These are phyloP conservation scores for Crenuchus spilurus DNA, from an alignment of 2,797 vertebrate species.

Conservation along the genomic window DNA sequence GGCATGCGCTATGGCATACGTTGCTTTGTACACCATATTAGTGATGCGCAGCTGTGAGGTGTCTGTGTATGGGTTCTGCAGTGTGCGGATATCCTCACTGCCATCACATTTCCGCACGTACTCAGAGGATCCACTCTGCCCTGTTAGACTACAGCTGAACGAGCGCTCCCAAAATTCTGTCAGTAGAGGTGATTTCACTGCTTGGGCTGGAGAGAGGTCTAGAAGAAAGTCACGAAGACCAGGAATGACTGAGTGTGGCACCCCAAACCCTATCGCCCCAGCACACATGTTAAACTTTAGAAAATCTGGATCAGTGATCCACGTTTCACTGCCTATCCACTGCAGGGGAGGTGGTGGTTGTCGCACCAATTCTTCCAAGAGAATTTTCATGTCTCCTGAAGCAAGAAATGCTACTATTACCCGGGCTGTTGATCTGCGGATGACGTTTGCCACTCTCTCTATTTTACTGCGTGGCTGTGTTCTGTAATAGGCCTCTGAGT, in stretches of 20 bases:
- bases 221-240: slow-evolving; percentile 69
- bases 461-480: slow-evolving; percentile 62
- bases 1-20: slow-evolving; percentile 72
- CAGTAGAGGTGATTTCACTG: slow-evolving; percentile 55
- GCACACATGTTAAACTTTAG: slow-evolving; percentile 57
- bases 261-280: slow-evolving; percentile 57
- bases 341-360: slow-evolving; percentile 61
- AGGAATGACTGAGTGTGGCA: slow-evolving; percentile 59
- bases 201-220: slow-evolving; percentile 58
- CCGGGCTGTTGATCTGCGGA: slow-evolving; percentile 67
- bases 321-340: slow-evolving; percentile 73
- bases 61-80: slow-evolving; percentile 65
- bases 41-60: slow-evolving; percentile 69
- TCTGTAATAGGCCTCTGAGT: slow-evolving; percentile 53
- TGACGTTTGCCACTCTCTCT: slow-evolving; percentile 64
- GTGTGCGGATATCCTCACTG: slow-evolving; percentile 60
- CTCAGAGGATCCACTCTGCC: neutral
- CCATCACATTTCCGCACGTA: slow-evolving; percentile 57
- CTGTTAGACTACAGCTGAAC: slow-evolving; percentile 59
- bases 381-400: slow-evolving; percentile 60
- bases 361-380: slow-evolving; percentile 62
- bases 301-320: slow-evolving; percentile 65
- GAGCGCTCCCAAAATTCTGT: slow-evolving; percentile 68
- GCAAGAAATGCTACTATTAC: slow-evolving; percentile 67
- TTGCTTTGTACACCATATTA: slow-evolving; percentile 77